These are phyloP conservation scores for Taenioides sp. DNA, from an alignment of 2,797 vertebrate species.

Conservation along the genomic window DNA sequence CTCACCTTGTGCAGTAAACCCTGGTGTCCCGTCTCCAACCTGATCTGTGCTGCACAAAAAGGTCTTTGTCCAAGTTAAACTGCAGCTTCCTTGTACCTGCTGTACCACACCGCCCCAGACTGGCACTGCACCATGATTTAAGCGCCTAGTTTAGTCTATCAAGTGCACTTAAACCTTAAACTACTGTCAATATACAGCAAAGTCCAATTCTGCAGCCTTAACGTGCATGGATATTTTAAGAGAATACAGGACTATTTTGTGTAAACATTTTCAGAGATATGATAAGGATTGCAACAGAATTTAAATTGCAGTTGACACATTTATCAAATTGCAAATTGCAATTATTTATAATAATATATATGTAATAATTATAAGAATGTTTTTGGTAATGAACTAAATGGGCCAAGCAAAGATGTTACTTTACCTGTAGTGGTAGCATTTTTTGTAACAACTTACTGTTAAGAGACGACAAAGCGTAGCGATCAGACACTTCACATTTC, in stretches of 20 bases:
- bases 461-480: no score
- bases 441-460: no score
- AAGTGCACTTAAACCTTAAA: constrained; percentile 28
- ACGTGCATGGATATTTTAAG: background rate
- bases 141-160: constrained; percentile 36
- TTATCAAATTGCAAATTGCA: no score
- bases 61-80: constrained; percentile 61
- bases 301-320: no score
- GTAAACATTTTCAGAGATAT: no score
- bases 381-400: no score
- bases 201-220: background rate
- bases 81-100: constrained; percentile 52
- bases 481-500: no score
- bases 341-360: no score
- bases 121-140: constrained; percentile 42
- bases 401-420: no score
- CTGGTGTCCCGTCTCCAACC: constrained; percentile 56
- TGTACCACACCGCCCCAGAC: constrained; percentile 45
- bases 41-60: constrained; percentile 59
- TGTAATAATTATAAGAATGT: no score
- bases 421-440: no score
- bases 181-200: constrained; percentile 12
- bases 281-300: no score
- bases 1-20: constrained; percentile 65
- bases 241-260: constrained; percentile 8